phyloP scores from a whole-genome alignment of 2,113 vertebrate species.

The Galeopterus variegatus region DNA sequence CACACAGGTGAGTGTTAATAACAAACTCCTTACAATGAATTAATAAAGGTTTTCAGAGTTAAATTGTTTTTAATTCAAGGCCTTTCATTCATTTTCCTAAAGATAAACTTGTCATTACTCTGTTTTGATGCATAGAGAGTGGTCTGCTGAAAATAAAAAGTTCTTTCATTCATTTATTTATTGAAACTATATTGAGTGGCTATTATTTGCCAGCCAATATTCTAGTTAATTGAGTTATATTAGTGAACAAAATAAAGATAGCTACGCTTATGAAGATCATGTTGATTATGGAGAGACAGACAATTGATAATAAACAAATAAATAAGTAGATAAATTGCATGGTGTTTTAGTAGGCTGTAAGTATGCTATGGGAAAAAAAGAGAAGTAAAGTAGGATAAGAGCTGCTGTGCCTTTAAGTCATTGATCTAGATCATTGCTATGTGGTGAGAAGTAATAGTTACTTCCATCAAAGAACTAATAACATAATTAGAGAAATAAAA shows the following conservation, averaged over 20 bases:
- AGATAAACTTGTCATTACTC: neutral
- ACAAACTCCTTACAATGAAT: neutral
- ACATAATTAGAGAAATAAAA: neutral
- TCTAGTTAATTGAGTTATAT: neutral
- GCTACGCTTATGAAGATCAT: neutral
- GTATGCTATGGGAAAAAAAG: neutral
- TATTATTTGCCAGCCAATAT: neutral
- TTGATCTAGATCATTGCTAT: neutral
- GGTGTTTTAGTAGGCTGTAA: neutral
- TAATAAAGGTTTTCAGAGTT: constrained; percentile 3
- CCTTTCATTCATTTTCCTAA: neutral
- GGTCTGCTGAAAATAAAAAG: neutral
- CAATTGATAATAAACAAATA: neutral
- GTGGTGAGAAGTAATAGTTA: neutral
- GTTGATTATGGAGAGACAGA: neutral
- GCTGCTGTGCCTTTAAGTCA: neutral
- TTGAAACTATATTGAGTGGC: neutral
- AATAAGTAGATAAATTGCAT: neutral
- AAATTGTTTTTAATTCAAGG: neutral
- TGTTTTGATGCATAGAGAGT: neutral
- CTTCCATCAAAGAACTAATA: neutral
- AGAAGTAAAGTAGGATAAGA: neutral
- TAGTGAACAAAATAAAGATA: neutral
- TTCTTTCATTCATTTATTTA: neutral
- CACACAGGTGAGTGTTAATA: neutral